Evolutionary conservation across 1,140 invertebrate species (phyloP), one percentile per base, ranked within the genome.

Genomic region (Hylaeus volcanicus): DNA sequence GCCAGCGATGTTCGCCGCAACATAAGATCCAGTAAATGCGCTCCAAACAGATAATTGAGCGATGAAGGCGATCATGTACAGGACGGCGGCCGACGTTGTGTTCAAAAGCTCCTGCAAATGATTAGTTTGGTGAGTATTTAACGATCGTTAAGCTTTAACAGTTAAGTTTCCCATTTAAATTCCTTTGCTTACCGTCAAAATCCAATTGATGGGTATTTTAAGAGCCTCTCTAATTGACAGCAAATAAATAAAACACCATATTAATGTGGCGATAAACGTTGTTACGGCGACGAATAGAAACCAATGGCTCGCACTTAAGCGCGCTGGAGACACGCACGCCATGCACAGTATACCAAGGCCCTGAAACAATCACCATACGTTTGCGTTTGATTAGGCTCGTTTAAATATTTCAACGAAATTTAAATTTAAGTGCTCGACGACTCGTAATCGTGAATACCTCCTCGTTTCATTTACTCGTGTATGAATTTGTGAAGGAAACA

Each of bases 231-330:
- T 95, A 68, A 98, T 95, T 41, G 96, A 96, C 72, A 98, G 94
- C 56, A 98, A 92, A 89, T 97, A 98, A 61, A 97, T 94, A 89
- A 96, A 95, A 60, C 95, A 95, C 96, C 97, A 97, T 80, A 98
- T 93, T n/a, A 97, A 92, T 0, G 96, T 97, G 37, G 96, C 94
- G 74, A 98, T 97, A 93, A 98, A 98, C 68, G 95, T 95, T 45
- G 95, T 95, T 53, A 96, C 96, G 3, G 95, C 96, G 15, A 97
- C 97, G 89, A 98, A 97, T 45, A 98, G 94, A 92, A 98, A 98
- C 95, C 96, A 98, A 84, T 96, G 95, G 1, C 96, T 96, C 65
- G 95, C 96, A 26, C 91, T 87, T 14, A 94, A 88, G 41, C 90
- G 88, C 0, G 95, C 95, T 0, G 96, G 96, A 1, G 96, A 96